A percentile compares a stretch with the other conserved stretches of the same genome.
Conservation (phyloP, 1,140 invertebrate genomes). For the Trichoplusia ni region DNA sequence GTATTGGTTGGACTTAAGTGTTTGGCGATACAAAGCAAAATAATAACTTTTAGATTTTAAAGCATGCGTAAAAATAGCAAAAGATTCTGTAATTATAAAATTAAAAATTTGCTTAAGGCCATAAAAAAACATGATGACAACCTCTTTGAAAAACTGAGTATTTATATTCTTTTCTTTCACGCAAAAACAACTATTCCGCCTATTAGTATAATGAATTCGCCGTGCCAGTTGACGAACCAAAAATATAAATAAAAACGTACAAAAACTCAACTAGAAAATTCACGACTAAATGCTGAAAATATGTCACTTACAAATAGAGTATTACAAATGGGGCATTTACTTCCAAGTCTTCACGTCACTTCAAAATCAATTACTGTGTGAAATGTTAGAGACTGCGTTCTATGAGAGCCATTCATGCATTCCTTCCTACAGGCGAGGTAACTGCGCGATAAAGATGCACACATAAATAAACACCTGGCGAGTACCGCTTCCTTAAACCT, state of each 20-base stretch:
- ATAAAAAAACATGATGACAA: too few species aligned
- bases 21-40: too few species aligned
- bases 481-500: slow-evolving; percentile 4
- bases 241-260: background rate
- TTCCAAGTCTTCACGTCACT: background rate
- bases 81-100: too few species aligned
- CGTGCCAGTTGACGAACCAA: background rate
- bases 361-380: background rate
- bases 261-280: background rate
- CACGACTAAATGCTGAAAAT: background rate
- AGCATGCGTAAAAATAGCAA: too few species aligned
- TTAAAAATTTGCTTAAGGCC: too few species aligned
- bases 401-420: background rate
- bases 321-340: background rate
- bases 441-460: background rate
- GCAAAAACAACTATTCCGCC: too few species aligned
- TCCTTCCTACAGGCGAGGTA: background rate
- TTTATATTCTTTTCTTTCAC: too few species aligned
- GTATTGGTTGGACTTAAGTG: too few species aligned
- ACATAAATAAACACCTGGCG: slow-evolving; percentile 20
- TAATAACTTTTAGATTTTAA: too few species aligned
- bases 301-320: slow-evolving; percentile 7
- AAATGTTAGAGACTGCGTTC: background rate
- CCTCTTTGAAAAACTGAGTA: too few species aligned
- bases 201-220: too few species aligned